Percentiles rank a stretch among this genome's conserved stretches.
Conservation (phyloP, 2,888 invertebrate species). For the Harpalus rufipes region DNA sequence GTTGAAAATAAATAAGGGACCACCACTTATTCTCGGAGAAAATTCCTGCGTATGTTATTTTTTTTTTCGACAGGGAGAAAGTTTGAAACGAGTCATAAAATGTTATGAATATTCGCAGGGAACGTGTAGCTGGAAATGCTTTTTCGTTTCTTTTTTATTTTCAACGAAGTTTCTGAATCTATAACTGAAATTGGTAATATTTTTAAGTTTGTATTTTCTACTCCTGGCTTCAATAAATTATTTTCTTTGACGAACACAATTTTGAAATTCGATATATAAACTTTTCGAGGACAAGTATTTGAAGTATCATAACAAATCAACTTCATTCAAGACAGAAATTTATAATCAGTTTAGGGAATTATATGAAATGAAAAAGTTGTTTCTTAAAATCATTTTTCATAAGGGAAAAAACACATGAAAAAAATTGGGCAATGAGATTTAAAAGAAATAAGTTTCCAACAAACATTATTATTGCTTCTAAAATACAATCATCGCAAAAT, state of each 20-base stretch:
- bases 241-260: slow-evolving; percentile 31
- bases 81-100: slow-evolving; percentile 52
- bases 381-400: neutral
- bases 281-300: neutral
- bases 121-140: slow-evolving; percentile 14
- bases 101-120: slow-evolving; percentile 60
- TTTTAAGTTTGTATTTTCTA: slow-evolving; percentile 49
- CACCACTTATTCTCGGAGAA: slow-evolving; percentile 51
- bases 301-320: neutral
- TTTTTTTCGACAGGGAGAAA: slow-evolving; percentile 37
- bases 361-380: slow-evolving; percentile 3
- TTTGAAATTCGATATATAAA: slow-evolving; percentile 30
- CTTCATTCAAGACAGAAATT: neutral
- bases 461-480: neutral
- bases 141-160: slow-evolving; percentile 45
- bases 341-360: neutral
- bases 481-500: slow-evolving; percentile 4
- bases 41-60: slow-evolving; percentile 42
- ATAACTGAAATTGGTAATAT: slow-evolving; percentile 41
- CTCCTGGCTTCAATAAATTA: slow-evolving; percentile 21
- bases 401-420: no score
- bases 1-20: slow-evolving; percentile 58
- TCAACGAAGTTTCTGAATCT: slow-evolving; percentile 8
- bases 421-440: no score
- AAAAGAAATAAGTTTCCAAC: no score